phyloP scores from a whole-genome alignment of 2,797 vertebrate genomes.

The Takifugu ocellatus region DNA sequence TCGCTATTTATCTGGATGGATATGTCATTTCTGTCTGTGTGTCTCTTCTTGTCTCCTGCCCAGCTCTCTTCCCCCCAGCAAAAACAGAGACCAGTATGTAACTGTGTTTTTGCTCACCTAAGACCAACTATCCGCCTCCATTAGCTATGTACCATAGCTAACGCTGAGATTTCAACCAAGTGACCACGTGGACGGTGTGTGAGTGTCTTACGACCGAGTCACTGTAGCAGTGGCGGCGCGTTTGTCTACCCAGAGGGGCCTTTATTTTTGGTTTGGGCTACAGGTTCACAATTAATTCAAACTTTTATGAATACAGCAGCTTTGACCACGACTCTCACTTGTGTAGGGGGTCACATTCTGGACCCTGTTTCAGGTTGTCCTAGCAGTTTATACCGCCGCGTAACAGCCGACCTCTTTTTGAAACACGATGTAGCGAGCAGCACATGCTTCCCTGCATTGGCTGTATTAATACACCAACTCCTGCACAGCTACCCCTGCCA shows the following conservation, averaged over 20 bases:
- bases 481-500: constrained; percentile 60
- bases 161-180: constrained; percentile 40
- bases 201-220: constrained; percentile 73
- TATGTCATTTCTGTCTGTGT: constrained; percentile 70
- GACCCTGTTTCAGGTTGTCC: constrained; percentile 30
- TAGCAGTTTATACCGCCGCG: constrained; percentile 47
- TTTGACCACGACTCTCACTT: constrained; percentile 52
- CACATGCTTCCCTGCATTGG: constrained; percentile 52
- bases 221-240: constrained; percentile 67
- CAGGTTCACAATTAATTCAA: constrained; percentile 52
- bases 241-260: constrained; percentile 68
- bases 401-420: constrained; percentile 49
- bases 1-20: constrained; percentile 72
- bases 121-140: constrained; percentile 67
- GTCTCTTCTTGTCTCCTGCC: constrained; percentile 58
- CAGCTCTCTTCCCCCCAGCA: constrained; percentile 50
- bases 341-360: constrained; percentile 25
- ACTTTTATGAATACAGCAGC: constrained; percentile 61
- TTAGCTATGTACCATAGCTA: constrained; percentile 59
- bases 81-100: constrained; percentile 79
- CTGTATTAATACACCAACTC: constrained; percentile 35
- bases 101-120: constrained; percentile 78
- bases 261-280: constrained; percentile 60
- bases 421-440: constrained; percentile 63
- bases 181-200: constrained; percentile 38